phyloP scores from a whole-genome alignment of 1,140 invertebrate genomes.

The Drosophila aff. region DNA sequence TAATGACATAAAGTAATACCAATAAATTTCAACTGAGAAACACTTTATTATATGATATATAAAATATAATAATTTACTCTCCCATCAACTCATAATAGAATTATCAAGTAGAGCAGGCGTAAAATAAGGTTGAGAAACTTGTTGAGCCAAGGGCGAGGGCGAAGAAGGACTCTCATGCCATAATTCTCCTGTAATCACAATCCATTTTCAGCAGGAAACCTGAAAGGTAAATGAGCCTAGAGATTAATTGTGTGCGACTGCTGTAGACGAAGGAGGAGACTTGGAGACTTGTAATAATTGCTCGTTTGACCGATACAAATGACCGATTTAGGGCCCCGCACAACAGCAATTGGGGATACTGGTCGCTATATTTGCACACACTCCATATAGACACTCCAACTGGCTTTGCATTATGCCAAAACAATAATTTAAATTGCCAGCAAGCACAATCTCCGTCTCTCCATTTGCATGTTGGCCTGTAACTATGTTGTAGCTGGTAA shows the following conservation, averaged over 20 bases:
- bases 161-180: background rate
- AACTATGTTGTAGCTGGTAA: conserved; percentile 79
- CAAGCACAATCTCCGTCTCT: conserved; percentile 7
- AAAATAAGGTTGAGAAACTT: background rate
- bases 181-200: conserved; percentile 12
- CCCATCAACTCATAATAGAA: background rate
- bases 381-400: too few relatives aligned
- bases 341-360: background rate
- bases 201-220: conserved; percentile 5
- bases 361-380: too few relatives aligned
- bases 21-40: background rate
- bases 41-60: background rate
- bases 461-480: conserved; percentile 32
- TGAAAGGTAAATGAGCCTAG: conserved; percentile 6
- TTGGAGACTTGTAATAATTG: conserved; percentile 18
- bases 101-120: background rate
- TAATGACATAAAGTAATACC: background rate
- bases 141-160: background rate
- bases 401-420: conserved; percentile 42
- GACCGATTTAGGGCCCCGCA: conserved; percentile 1
- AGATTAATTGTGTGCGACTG: conserved; percentile 7
- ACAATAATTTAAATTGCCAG: conserved; percentile 58
- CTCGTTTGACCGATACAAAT: conserved; percentile 19
- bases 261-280: background rate
- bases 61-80: background rate